Base-by-base conservation (phyloP, 2,113 vertebrate species). In the Alces alces region DNA sequence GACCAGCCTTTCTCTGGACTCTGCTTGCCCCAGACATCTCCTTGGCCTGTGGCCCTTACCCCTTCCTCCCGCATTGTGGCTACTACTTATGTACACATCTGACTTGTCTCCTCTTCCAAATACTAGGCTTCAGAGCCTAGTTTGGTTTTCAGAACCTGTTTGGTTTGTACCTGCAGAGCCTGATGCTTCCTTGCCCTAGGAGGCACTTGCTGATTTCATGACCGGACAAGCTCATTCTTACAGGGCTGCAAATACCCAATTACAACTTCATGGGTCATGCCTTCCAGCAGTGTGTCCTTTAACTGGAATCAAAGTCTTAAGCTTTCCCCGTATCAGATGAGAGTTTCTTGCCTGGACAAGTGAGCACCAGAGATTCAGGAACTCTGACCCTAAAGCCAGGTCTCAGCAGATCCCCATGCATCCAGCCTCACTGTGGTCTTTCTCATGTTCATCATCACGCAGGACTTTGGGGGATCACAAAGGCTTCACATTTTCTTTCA, bases 371-470 rank as follows among this genome's bases (percentile, higher is more conserved):
- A 47, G 17, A 73, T 39, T 3, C 6, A 15, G 45, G 47, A 25
- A 2, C 15, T 6, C 45, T 1, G 36, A 90, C 50, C 21, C 36
- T 7, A 27, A 47, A 12, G 52, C 80, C 5, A 1, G 36, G 58
- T 43, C 57, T 61, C 27, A 1, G 30, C 82, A 66, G 55, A 39
- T 1, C 50, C 43, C 55, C 7, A 10, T 54, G 13, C 7, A 7
- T 39, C 58, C 0, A 0, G 19, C 21, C 1, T 33, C 39, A 0
- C 54, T 3, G 1, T 25, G 0, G 0, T 17, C 73, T 28, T 86
- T 89, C 3, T 12, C 13, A 10, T 12, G 19, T 2, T 30, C 12
- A 14, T 5, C n/a, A 5, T 28, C 21, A 28, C 17, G n/a, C 12
- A 3, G 15, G 21, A 12, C 43, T 45, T 58, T 3, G 0, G 16